These are phyloP conservation scores for Lagria hirta DNA, from an alignment of 2,888 invertebrate genomes.

Conservation along the genomic window DNA sequence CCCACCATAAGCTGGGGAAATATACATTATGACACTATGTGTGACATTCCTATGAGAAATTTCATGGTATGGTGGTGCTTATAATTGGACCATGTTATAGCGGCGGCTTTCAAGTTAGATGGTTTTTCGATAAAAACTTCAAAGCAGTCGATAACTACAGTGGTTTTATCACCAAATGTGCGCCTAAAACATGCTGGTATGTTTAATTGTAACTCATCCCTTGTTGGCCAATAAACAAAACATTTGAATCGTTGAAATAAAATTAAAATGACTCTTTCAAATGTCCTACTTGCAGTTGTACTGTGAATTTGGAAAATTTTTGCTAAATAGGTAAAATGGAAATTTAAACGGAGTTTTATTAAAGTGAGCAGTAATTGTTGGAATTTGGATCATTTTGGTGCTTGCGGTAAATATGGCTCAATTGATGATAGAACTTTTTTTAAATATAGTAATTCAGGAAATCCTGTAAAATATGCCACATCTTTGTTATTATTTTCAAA, in stretches of 20 bases:
- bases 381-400: background rate
- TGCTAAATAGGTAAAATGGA: conserved; percentile 7
- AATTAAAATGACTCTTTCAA: conserved; percentile 2
- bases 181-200: conserved; percentile 1
- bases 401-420: background rate
- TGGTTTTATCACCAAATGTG: conserved; percentile 3
- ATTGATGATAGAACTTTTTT: background rate
- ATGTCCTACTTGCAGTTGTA: conserved; percentile 1
- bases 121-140: conserved; percentile 25
- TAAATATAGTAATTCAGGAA: conserved; percentile 3
- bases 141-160: conserved; percentile 24
- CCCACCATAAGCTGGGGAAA: conserved; percentile 29
- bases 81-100: conserved; percentile 28
- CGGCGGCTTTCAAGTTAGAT: conserved; percentile 11
- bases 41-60: conserved; percentile 30
- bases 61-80: conserved; percentile 29
- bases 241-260: conserved; percentile 2
- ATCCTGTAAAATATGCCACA: conserved; percentile 4
- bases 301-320: conserved; percentile 5
- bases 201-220: conserved; percentile 4
- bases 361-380: conserved; percentile 2
- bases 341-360: conserved; percentile 6
- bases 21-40: conserved; percentile 23
- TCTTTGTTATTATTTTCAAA: conserved; percentile 4
- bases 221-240: conserved; percentile 5